A percentile compares a stretch with the other conserved stretches of the same genome.
Conservation (phyloP, 2,797 vertebrate species). For the Anas flavirostris region DNA sequence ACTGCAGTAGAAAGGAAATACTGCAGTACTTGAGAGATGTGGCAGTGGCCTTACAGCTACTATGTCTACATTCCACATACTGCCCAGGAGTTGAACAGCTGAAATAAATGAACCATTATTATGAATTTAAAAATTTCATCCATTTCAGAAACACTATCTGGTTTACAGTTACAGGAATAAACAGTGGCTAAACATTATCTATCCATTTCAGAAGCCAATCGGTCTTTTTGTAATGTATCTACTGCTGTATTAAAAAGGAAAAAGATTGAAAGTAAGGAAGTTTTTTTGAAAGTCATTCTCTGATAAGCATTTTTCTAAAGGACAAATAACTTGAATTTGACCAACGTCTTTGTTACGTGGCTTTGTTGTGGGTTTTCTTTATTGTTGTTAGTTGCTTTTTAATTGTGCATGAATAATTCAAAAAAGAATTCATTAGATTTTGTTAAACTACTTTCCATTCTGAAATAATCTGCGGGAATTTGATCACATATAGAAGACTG, state of each 20-base stretch:
- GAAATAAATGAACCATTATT: not conserved
- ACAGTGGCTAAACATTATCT: not conserved
- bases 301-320: not conserved
- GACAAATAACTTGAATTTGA: not conserved
- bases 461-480: not conserved
- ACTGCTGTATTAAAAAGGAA: not conserved
- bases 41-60: accelerated
- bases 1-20: not conserved
- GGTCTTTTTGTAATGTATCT: not conserved
- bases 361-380: not conserved
- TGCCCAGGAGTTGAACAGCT: not conserved
- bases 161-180: not conserved
- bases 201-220: not conserved
- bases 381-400: not conserved
- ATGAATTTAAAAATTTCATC: not conserved
- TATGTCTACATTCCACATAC: not conserved
- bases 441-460: not conserved
- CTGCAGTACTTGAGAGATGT: not conserved
- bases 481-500: not conserved
- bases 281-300: not conserved
- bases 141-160: not conserved
- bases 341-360: not conserved
- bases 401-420: not conserved
- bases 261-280: not conserved
- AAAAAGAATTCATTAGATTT: not conserved